Evolutionary conservation across 1,140 invertebrate species (phyloP), one percentile per base, ranked within the genome.

Genomic region (Drosophila truncata): DNA sequence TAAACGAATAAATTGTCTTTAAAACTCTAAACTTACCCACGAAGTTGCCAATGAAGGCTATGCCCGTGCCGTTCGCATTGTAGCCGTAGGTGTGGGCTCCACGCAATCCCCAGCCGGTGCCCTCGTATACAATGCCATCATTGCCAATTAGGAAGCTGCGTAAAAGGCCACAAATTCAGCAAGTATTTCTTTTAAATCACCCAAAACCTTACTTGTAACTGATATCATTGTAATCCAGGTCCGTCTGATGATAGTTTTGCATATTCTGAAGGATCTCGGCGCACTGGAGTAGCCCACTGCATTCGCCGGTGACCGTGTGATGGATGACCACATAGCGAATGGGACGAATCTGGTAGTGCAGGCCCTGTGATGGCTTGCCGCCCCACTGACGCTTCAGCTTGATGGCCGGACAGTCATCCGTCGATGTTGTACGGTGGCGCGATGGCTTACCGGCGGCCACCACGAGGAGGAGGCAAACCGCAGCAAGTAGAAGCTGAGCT

Each of bases 101-200:
- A 0, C 95, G 94, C 58, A 94, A 93, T 39, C 95, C 94, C 96
- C 96, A 97, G 0, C 96, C 96, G 11, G 94, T 92, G 9, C 96
- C 97, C 93, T 97, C 96, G 79, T 97, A 97, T 16, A 97, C 93
- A 20, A 95, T 94, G 4, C 96, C 96, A 92, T 97, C 96, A 29
- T 95, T 96, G 2, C 96, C 96, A 61, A 97, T 94, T 10, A 97
- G 67, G 75, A 97, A 97, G 78, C 95, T 97, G 14, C 23, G 8
- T 33, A 35, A 8, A 23, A n/a, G n/a, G 13, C n/a, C 35, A 25
- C 23, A 29, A 20, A 46, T 16, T 9, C 31, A n/a, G 23, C 52
- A 11, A 37, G n/a, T 39, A 7, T 29, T 9, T 2, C 20, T 5
- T 3, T 10, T 20, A 37, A 23, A 4, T 5, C 18, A 1, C 20